These are phyloP conservation scores for Microctenopoma stevenorrisi DNA, from an alignment of 2,797 vertebrate species.

Conservation along the genomic window DNA sequence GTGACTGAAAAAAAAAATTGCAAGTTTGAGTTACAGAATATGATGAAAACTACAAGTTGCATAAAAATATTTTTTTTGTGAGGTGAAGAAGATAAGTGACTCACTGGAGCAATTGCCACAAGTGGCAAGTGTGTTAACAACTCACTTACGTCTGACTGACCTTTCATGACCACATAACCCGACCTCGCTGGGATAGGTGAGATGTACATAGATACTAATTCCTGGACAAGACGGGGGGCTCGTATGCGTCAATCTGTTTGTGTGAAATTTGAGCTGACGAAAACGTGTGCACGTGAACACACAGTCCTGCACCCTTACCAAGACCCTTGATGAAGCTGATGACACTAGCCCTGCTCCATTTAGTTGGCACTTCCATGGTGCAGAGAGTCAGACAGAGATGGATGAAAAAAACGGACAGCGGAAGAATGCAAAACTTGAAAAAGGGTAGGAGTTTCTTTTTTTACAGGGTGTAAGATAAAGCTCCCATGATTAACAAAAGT, in stretches of 20 bases:
- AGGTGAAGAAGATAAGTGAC: background rate
- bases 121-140: conserved; percentile 16
- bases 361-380: conserved; percentile 90
- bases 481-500: conserved; percentile 47
- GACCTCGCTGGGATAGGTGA: conserved; percentile 39
- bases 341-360: conserved; percentile 94
- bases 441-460: conserved; percentile 1
- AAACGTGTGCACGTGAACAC: conserved; percentile 42
- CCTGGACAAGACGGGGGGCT: conserved; percentile 6
- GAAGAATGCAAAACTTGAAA: conserved; percentile 18
- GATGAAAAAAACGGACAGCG: conserved; percentile 7
- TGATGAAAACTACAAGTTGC: background rate
- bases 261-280: conserved; percentile 52
- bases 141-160: conserved; percentile 36
- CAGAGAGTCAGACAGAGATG: conserved; percentile 38
- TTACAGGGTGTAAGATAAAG: conserved; percentile 38
- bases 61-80: background rate
- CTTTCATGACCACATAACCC: conserved; percentile 53
- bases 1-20: background rate
- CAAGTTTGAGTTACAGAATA: background rate
- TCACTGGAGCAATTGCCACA: conserved; percentile 1
- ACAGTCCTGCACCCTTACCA: conserved; percentile 86
- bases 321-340: conserved; percentile 97
- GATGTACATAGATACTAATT: conserved; percentile 45
- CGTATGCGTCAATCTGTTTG: conserved; percentile 30